phyloP scores from a whole-genome alignment of 2,888 invertebrate genomes.

The Drosophila demipolita region DNA sequence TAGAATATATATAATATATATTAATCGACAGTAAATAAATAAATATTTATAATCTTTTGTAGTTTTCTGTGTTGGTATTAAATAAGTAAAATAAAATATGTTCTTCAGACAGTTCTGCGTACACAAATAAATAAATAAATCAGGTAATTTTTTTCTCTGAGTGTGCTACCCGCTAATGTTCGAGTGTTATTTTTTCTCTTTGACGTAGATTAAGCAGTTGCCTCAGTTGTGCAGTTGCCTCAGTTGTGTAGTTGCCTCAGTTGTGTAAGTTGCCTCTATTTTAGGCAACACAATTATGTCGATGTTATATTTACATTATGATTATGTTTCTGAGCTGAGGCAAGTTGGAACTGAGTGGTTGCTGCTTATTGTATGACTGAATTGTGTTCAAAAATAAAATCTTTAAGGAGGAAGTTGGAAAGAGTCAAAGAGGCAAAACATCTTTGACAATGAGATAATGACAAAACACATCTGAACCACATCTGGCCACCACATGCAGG shows the following conservation, averaged over 20 bases:
- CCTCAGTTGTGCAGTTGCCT: neutral
- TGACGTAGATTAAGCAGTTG: neutral
- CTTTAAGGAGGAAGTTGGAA: constrained; percentile 23
- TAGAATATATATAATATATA: neutral
- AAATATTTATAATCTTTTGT: neutral
- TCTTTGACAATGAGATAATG: constrained; percentile 61
- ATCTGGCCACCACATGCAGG: constrained; percentile 62
- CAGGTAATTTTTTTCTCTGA: neutral
- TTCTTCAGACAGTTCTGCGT: neutral
- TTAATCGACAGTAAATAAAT: neutral
- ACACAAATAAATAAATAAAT: neutral
- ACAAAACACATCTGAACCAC: constrained; percentile 67
- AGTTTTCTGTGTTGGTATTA: neutral
- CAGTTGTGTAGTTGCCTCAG: neutral
- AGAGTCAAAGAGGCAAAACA: constrained; percentile 6
- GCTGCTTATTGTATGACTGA: neutral
- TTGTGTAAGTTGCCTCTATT: neutral
- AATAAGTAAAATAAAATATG: neutral
- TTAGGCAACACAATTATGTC: neutral
- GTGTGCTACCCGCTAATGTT: neutral
- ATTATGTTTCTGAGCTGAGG: neutral
- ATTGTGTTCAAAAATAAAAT: constrained; percentile 13
- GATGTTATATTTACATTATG: neutral
- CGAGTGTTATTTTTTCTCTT: neutral
- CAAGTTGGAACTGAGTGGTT: neutral